These are phyloP conservation scores for Aythya baeri DNA, from an alignment of 2,113 vertebrate genomes.

Conservation along the genomic window DNA sequence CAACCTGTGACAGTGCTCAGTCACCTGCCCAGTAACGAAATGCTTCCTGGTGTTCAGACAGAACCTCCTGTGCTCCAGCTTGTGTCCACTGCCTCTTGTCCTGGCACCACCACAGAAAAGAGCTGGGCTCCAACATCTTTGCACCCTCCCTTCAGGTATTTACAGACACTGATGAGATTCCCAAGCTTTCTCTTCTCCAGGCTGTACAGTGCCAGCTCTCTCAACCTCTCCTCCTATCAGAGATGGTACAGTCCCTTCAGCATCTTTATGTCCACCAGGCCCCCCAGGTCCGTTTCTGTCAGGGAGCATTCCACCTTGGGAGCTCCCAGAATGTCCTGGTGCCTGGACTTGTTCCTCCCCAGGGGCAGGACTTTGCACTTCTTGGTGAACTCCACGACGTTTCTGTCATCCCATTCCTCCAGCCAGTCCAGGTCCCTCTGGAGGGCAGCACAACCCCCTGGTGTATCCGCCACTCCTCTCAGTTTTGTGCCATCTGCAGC, in stretches of 20 bases:
- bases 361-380: not conserved
- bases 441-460: not conserved
- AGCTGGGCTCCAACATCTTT: not conserved
- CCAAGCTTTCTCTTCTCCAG: not conserved
- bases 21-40: not conserved
- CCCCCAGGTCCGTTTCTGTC: not conserved
- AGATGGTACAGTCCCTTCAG: no score
- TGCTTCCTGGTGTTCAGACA: not conserved
- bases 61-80: not conserved
- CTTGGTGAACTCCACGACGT: not conserved
- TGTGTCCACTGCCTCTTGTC: not conserved
- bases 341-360: not conserved
- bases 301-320: not conserved
- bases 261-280: no score
- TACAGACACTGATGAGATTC: not conserved
- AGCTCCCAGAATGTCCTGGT: not conserved
- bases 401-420: not conserved
- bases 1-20: no score
- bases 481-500: not conserved
- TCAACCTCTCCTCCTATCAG: no score
- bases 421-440: not conserved
- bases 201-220: not conserved
- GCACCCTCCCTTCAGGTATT: not conserved
- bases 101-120: not conserved
- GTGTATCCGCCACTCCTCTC: not conserved